Percentiles rank a stretch among this genome's conserved stretches.
These are phyloP conservation scores for Resseliella maxima DNA, from an alignment of 2,888 invertebrate species.

Conservation along the genomic window DNA sequence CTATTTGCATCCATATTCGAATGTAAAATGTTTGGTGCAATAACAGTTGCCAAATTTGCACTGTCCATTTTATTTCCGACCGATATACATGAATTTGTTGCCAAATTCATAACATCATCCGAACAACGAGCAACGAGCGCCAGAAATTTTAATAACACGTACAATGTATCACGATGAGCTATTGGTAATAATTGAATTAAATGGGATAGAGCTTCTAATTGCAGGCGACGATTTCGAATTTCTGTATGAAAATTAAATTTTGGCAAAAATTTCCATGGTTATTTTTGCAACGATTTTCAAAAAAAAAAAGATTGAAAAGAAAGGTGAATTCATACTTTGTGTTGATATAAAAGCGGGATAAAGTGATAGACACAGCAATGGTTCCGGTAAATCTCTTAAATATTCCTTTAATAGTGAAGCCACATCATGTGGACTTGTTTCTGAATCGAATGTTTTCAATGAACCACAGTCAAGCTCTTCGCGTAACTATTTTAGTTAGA, in stretches of 20 bases:
- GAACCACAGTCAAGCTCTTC: conserved; percentile 91
- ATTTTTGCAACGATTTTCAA: not conserved
- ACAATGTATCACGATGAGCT: conserved; percentile 88
- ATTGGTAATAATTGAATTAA: conserved; percentile 87
- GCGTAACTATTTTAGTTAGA: conserved; percentile 73
- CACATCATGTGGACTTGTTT: conserved; percentile 92
- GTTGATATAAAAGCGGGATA: conserved; percentile 91
- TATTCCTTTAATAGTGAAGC: conserved; percentile 94
- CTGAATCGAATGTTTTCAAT: conserved; percentile 78
- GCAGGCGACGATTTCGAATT: conserved; percentile 83
- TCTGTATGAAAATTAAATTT: conserved; percentile 69
- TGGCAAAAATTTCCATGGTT: not conserved
- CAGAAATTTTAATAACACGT: conserved; percentile 81
- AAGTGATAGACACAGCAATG: conserved; percentile 87
- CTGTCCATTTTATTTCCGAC: conserved; percentile 94
- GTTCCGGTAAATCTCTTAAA: conserved; percentile 91
- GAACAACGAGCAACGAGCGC: conserved; percentile 80
- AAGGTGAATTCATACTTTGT: conserved; percentile 74
- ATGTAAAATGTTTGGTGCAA: conserved; percentile 93
- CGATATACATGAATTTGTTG: conserved; percentile 68
- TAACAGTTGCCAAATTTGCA: conserved; percentile 90
- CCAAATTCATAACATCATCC: conserved; percentile 69
- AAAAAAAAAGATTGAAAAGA: not conserved
- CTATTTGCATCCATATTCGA: conserved; percentile 1
- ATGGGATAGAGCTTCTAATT: conserved; percentile 85